phyloP scores from a whole-genome alignment of 2,113 vertebrate genomes.

The Fulmarus glacialis region DNA sequence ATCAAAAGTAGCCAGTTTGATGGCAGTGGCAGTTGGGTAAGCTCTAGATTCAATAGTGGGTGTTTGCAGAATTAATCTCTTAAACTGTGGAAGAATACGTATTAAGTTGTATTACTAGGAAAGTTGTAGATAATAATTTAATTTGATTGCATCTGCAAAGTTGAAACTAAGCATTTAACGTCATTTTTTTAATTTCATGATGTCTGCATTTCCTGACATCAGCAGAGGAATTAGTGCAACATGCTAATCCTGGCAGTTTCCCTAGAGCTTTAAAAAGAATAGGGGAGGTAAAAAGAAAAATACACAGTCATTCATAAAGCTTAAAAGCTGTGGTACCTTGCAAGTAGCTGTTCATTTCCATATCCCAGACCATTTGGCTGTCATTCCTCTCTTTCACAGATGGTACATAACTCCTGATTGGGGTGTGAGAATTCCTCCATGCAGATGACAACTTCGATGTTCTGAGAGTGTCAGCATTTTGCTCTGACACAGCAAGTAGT shows the following conservation, averaged over 20 bases:
- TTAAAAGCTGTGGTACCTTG: background rate
- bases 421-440: background rate
- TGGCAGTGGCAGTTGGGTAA: background rate
- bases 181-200: background rate
- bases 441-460: background rate
- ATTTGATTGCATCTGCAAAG: background rate
- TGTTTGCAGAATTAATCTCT: background rate
- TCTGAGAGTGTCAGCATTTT: conserved; percentile 17
- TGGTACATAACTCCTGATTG: background rate
- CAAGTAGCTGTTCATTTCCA: background rate
- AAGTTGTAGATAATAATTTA: background rate
- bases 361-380: background rate
- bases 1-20: background rate
- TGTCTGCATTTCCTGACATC: background rate
- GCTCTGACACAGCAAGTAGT: background rate
- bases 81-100: background rate
- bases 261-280: background rate
- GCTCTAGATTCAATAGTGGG: background rate
- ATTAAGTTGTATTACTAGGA: background rate
- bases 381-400: conserved; percentile 3
- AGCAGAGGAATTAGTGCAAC: background rate
- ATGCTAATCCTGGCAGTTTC: background rate
- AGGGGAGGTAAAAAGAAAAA: background rate
- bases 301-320: background rate
- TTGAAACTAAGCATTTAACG: background rate